Conservation (phyloP, 92 coral and sea anemone species). For the Epizoanthus stellaris region DNA sequence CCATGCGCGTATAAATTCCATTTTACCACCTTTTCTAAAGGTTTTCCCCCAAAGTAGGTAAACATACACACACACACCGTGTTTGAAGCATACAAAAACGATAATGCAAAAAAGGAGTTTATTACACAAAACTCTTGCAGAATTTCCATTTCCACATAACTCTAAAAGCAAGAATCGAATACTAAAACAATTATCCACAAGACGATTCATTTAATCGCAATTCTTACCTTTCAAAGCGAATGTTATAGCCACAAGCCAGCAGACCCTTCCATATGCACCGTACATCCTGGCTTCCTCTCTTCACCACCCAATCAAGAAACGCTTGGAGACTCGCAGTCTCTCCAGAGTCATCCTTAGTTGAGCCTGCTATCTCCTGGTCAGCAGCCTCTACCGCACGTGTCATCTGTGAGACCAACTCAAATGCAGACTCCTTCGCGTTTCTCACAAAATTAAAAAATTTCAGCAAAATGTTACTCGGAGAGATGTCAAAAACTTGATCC, state of each 20-base stretch:
- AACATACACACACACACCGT: too few relatives aligned
- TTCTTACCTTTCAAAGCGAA: conserved; percentile 81
- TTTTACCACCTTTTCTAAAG: too few relatives aligned
- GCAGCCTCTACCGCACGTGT: conserved; percentile 61
- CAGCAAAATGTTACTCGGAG: conserved; percentile 74
- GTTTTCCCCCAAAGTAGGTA: too few relatives aligned
- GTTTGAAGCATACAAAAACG: too few relatives aligned
- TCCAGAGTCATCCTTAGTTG: conserved; percentile 13
- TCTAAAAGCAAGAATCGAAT: background rate
- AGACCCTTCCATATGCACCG: conserved; percentile 87
- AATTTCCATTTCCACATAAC: background rate
- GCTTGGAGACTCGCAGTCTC: conserved; percentile 55
- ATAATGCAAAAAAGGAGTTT: background rate
- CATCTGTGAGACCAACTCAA: conserved; percentile 79
- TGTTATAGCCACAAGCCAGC: conserved; percentile 92
- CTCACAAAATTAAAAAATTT: conserved; percentile 77
- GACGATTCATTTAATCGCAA: background rate
- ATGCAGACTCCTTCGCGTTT: conserved; percentile 70
- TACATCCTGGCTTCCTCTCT: conserved; percentile 64
- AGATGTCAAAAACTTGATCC: conserved; percentile 67
- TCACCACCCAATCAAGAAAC: conserved; percentile 77
- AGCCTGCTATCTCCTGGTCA: conserved; percentile 34
- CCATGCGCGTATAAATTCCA: too few relatives aligned
- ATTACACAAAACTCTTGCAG: background rate
- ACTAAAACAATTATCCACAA: too few relatives aligned